A percentile compares a stretch with the other conserved stretches of the same genome.
phyloP scores from a whole-genome alignment of 2,113 vertebrate genomes.

The Beaufortia kweichowensis region DNA sequence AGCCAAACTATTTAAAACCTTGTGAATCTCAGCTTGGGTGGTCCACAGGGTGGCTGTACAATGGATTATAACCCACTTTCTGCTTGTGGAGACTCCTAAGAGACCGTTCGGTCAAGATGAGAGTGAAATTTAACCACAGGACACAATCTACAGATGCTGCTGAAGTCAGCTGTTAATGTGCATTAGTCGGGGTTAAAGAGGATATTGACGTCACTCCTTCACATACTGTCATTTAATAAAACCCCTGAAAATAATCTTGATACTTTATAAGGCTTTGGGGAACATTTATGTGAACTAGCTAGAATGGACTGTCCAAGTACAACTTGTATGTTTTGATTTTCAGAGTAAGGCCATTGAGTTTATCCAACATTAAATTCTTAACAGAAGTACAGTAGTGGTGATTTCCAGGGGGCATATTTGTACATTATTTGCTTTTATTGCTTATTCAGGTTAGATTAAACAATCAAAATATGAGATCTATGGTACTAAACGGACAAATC shows the following conservation, averaged over 20 bases:
- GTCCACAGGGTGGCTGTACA: constrained; percentile 29
- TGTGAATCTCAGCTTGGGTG: constrained; percentile 29
- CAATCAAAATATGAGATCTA: too few relatives aligned
- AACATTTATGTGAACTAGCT: not conserved
- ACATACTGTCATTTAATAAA: constrained; percentile 8
- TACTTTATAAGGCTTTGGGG: not conserved
- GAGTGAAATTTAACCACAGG: constrained; percentile 7
- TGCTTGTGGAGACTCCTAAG: constrained; percentile 29
- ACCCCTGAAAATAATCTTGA: too few relatives aligned
- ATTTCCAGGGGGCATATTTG: too few relatives aligned
- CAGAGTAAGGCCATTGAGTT: too few relatives aligned
- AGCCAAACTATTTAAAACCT: constrained; percentile 7
- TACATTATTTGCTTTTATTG: too few relatives aligned
- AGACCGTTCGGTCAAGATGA: constrained; percentile 23
- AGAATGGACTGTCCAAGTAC: too few relatives aligned
- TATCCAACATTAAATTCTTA: too few relatives aligned
- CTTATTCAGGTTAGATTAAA: too few relatives aligned
- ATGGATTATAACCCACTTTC: constrained; percentile 11
- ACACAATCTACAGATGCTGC: not conserved
- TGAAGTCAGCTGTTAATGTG: constrained; percentile 20
- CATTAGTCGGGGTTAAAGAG: not conserved
- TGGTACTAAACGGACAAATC: too few relatives aligned
- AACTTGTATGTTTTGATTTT: too few relatives aligned
- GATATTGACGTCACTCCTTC: not conserved
- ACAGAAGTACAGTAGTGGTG: too few relatives aligned